These are phyloP conservation scores for Radopholus similis DNA, from an alignment of 1,140 invertebrate genomes.

Conservation along the genomic window DNA sequence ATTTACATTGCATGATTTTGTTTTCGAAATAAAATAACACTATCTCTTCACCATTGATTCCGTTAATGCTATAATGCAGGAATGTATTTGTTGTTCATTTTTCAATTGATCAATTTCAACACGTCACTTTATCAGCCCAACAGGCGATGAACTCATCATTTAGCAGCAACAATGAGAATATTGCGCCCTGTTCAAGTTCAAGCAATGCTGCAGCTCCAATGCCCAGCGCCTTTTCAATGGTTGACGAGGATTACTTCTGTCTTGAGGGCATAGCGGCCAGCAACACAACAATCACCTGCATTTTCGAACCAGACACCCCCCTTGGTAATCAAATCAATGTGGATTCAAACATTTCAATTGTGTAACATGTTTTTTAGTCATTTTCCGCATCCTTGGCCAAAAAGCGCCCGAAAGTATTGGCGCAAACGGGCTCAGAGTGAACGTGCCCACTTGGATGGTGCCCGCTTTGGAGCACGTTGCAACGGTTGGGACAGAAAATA, in stretches of 20 bases:
- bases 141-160: background rate
- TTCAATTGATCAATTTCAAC: background rate
- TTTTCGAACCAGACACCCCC: constrained; percentile 4
- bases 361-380: background rate
- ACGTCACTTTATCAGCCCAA: background rate
- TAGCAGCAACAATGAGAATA: background rate
- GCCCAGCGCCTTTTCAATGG: constrained; percentile 1
- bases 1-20: background rate
- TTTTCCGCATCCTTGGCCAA: constrained; percentile 8
- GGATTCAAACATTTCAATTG: background rate
- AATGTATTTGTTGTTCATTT: background rate
- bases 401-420: background rate
- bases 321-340: background rate
- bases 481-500: background rate
- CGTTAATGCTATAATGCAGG: too few relatives aligned
- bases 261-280: constrained; percentile 1
- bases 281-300: constrained; percentile 5
- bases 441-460: constrained; percentile 5
- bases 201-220: background rate
- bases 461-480: constrained; percentile 6
- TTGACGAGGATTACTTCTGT: constrained; percentile 8
- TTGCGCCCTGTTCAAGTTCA: background rate
- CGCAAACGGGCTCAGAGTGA: background rate
- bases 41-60: too few relatives aligned
- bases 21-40: background rate